Conservation (phyloP, 2,888 invertebrate species). For the Seira musarum region DNA sequence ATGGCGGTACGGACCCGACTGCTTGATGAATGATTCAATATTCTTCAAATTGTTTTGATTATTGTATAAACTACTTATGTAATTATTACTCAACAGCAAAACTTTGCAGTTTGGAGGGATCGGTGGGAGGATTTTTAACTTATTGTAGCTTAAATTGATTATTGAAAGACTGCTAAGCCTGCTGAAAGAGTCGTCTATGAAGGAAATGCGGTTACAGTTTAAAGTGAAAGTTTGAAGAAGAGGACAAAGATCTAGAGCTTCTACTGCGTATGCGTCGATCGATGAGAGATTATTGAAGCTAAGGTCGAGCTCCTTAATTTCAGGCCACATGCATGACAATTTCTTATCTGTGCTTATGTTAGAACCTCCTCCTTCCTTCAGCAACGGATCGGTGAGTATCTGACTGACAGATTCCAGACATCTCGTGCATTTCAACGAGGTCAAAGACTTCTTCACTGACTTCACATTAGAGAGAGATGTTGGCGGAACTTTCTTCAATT, state of each 20-base stretch:
- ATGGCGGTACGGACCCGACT: slow-evolving; percentile 48
- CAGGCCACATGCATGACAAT: slow-evolving; percentile 67
- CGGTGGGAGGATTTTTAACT: slow-evolving; percentile 66
- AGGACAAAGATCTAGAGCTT: slow-evolving; percentile 64
- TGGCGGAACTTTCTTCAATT: slow-evolving; percentile 66
- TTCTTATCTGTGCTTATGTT: slow-evolving; percentile 30
- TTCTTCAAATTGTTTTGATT: slow-evolving; percentile 40
- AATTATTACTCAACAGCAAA: slow-evolving; percentile 67
- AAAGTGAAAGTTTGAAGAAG: slow-evolving; percentile 65
- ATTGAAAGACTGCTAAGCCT: slow-evolving; percentile 62
- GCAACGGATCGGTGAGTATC: slow-evolving; percentile 53
- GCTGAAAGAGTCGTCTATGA: slow-evolving; percentile 64
- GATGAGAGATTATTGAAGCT: slow-evolving; percentile 63
- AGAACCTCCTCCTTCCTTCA: slow-evolving; percentile 17
- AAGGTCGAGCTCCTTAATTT: slow-evolving; percentile 65
- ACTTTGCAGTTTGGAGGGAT: slow-evolving; percentile 67
- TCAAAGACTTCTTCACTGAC: slow-evolving; percentile 61
- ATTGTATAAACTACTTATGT: slow-evolving; percentile 61
- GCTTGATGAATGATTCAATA: slow-evolving; percentile 47
- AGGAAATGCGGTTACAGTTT: slow-evolving; percentile 64
- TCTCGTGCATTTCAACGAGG: slow-evolving; percentile 65
- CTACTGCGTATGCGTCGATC: slow-evolving; percentile 49
- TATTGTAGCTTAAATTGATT: slow-evolving; percentile 68
- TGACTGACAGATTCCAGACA: slow-evolving; percentile 63
- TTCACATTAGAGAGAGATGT: slow-evolving; percentile 57